Percentiles rank a stretch among this genome's conserved stretches.
Conservation (phyloP, 2,113 vertebrate species). For the Cyphomyrus plagiostoma region DNA sequence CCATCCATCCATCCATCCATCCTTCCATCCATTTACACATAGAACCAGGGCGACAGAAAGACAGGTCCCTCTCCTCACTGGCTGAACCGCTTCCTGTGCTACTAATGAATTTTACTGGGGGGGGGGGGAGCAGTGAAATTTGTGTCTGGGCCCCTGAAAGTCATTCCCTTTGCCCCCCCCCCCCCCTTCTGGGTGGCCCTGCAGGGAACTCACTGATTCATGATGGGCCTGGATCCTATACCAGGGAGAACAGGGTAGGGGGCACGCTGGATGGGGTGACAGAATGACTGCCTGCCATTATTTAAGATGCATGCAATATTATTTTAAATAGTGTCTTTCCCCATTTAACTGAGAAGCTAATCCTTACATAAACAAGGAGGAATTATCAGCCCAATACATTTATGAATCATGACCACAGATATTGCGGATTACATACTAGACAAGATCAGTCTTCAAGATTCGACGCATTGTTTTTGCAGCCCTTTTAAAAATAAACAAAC, state of each 20-base stretch:
- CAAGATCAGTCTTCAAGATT: background rate
- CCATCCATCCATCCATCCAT: background rate
- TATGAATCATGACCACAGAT: background rate
- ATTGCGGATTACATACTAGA: background rate
- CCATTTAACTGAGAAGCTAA: background rate
- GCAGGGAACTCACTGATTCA: background rate
- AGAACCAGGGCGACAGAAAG: background rate
- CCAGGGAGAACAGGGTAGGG: background rate
- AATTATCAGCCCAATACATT: background rate
- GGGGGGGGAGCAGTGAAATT: background rate
- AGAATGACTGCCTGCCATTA: background rate
- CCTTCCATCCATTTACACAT: background rate
- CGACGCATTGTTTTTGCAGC: background rate
- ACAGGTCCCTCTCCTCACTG: background rate
- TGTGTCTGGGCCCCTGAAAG: background rate
- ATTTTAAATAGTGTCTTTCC: background rate
- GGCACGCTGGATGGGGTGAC: background rate
- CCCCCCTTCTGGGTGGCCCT: background rate
- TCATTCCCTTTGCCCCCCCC: background rate
- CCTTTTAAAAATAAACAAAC: background rate
- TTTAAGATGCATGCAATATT: background rate
- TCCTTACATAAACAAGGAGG: background rate
- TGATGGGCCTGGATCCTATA: background rate
- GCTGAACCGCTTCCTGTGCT: background rate
- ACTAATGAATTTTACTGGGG: too few relatives aligned